Conservation (phyloP, 2,113 vertebrate species). For the Cyprinodon variegatus region DNA sequence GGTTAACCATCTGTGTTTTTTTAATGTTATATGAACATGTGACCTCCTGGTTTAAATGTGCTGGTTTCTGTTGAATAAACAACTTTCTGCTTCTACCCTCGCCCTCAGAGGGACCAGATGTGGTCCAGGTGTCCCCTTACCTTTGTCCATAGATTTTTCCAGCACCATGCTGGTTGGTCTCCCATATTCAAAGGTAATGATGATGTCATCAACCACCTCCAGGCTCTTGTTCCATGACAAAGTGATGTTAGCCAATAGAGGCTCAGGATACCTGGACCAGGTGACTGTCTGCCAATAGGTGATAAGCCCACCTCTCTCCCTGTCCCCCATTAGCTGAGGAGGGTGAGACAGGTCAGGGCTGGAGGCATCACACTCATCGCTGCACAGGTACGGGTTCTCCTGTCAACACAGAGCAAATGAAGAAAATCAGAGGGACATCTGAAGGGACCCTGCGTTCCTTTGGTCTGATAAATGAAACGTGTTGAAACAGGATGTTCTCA, state of each 20-base stretch:
- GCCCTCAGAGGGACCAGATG: background rate
- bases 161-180: constrained; percentile 95
- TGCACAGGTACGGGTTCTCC: constrained; percentile 99
- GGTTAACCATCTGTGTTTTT: too few species aligned
- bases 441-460: too few species aligned
- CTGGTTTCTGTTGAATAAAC: too few species aligned
- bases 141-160: constrained; percentile 95
- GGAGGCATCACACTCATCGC: constrained; percentile 94
- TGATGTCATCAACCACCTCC: constrained; percentile 94
- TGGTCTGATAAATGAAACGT: too few species aligned
- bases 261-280: constrained; percentile 93
- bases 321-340: constrained; percentile 94
- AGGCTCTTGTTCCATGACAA: constrained; percentile 98
- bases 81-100: too few species aligned
- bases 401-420: constrained; percentile 43
- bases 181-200: constrained; percentile 94
- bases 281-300: constrained; percentile 98
- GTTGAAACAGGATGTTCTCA: too few species aligned
- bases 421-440: too few species aligned
- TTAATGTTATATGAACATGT: too few species aligned
- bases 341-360: constrained; percentile 95
- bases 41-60: too few species aligned
- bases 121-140: constrained; percentile 43
- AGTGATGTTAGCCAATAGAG: constrained; percentile 93
- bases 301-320: constrained; percentile 90